Evolutionary conservation across 2,113 vertebrate genomes (phyloP), one percentile per base, ranked within the genome.

Genomic region (Xiphias gladius): DNA sequence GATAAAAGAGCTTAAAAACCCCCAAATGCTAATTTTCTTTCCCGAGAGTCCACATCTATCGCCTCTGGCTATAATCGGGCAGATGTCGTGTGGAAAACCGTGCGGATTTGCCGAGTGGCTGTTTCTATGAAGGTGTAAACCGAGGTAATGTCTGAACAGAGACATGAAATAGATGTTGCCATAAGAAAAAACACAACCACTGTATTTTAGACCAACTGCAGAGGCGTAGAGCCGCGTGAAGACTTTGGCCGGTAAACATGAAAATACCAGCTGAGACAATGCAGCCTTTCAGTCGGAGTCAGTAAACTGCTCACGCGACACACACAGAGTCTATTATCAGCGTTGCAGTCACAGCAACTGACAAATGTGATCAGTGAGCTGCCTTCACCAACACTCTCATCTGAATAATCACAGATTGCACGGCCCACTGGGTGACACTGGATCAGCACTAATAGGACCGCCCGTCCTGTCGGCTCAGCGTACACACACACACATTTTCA

Each of bases 371-470:
- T 89, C 83, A 89, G 81, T 30, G 76, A 79, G 76, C 74, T 66
- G 82, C 81, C 11, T 70, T 65, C 75, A 76, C 76, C 66, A 67
- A 65, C 35, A 50, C 52, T 79, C 81, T 79, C 81, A 78, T 90
- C 84, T 92, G 80, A 88, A 92, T 93, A 87, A 89, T 92, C 79
- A 86, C 75, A 72, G 83, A 69, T 63, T 77, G 83, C 79, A 59
- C 22, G 37, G 83, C 88, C 88, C 76, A 71, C 55, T 75, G 74
- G 74, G 66, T 72, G 84, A 89, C 86, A 82, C 62, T 22, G 48
- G 75, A 73, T 83, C 79, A 69, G 64, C 71, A 58, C 66, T 80
- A 85, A 85, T 75, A 71, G 43, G 59, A 39, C 69, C 5, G 62
- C 39, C 73, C 77, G 77, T 87, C 86, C 77, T 67, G 68, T 58